Conservation (phyloP, 1,140 invertebrate species). For the Globodera ellingtonae region DNA sequence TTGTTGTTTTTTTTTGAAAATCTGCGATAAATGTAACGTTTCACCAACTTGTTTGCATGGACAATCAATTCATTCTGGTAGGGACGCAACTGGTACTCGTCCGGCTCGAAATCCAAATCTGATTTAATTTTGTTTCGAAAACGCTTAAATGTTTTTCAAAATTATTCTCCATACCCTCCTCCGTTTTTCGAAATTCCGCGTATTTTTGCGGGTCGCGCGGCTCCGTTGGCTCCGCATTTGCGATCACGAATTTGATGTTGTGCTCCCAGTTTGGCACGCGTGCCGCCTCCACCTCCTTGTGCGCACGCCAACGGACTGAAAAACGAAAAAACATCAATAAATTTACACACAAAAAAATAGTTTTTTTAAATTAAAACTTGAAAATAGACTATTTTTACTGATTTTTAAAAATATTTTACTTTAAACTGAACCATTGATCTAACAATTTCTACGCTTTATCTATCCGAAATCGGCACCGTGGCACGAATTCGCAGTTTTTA, state of each 20-base stretch:
- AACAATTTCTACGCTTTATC: too few species aligned
- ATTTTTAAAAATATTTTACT: too few species aligned
- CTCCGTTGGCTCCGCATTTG: constrained; percentile 27
- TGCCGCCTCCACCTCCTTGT: constrained; percentile 15
- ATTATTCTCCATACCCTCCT: constrained; percentile 4
- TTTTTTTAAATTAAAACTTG: too few species aligned
- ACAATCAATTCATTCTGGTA: constrained; percentile 55
- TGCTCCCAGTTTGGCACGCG: constrained; percentile 7
- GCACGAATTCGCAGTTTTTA: too few species aligned
- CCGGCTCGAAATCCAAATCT: constrained; percentile 31
- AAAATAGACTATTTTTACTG: too few species aligned
- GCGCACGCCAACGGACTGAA: constrained; percentile 25
- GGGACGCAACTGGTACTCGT: constrained; percentile 26
- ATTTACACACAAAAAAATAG: background rate
- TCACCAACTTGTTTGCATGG: constrained; percentile 40
- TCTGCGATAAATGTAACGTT: background rate
- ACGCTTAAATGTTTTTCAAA: background rate
- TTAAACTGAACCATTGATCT: too few species aligned
- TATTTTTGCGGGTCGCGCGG: constrained; percentile 37
- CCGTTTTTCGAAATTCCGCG: constrained; percentile 7
- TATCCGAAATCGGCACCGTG: too few species aligned
- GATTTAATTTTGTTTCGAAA: constrained; percentile 5
- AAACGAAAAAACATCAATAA: constrained; percentile 13
- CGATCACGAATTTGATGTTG: constrained; percentile 20
- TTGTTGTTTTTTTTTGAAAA: background rate